Evolutionary conservation across 2,888 invertebrate genomes (phyloP).

Genomic region (Mythimna impura): DNA sequence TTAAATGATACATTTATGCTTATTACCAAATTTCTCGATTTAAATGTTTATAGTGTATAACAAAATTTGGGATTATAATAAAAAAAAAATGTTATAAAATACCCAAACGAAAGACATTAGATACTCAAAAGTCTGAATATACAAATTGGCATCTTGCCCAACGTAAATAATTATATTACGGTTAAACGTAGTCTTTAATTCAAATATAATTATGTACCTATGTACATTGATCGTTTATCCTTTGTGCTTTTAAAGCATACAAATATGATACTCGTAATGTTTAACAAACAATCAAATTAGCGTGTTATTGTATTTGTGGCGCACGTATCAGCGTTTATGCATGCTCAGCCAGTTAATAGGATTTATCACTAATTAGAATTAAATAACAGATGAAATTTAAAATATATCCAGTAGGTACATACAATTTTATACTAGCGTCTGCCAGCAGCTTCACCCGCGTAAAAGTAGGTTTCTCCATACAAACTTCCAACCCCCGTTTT

Average conservation of each 20-base stretch:
- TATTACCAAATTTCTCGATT: constrained; percentile 36
- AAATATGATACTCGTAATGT: constrained; percentile 29
- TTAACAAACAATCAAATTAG: constrained; percentile 17
- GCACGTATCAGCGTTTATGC: constrained; percentile 18
- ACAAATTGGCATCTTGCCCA: constrained; percentile 68
- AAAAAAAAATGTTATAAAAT: constrained; percentile 53
- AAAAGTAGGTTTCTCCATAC: too few relatives aligned
- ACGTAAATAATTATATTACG: constrained; percentile 69
- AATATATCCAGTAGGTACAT: neutral
- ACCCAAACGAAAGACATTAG: constrained; percentile 66
- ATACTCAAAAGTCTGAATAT: constrained; percentile 76
- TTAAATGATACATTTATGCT: constrained; percentile 40
- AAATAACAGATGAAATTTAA: constrained; percentile 27
- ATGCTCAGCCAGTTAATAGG: constrained; percentile 21
- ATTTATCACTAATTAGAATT: neutral
- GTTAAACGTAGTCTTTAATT: constrained; percentile 65
- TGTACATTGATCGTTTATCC: constrained; percentile 54
- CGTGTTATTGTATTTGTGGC: constrained; percentile 23
- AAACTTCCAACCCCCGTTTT: too few relatives aligned
- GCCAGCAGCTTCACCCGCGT: too few relatives aligned
- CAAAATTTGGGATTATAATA: constrained; percentile 33
- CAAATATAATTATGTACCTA: constrained; percentile 52
- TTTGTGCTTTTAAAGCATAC: constrained; percentile 71
- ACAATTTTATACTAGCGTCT: too few relatives aligned
- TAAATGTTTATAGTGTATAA: constrained; percentile 22